These are phyloP conservation scores for Bos taurus DNA, from an alignment of 2,113 vertebrate genomes.

Conservation along the genomic window ARS-UCD2.0 NC_037333.1:42322001-42322500, in stretches of 20 bases:
- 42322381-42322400: not conserved
- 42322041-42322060: not conserved
- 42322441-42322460: not conserved
- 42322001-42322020: not conserved
- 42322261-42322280: not conserved
- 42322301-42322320: not conserved
- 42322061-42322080: not conserved
- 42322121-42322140: not conserved
- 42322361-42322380: not conserved
- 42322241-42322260: not conserved
- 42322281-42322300: too few species aligned
- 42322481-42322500: not conserved
- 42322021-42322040: not conserved
- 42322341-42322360: not conserved
- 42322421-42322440: not conserved
- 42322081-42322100: not conserved
- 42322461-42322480: not conserved
- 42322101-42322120: not conserved
- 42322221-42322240: not conserved
- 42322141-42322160: not conserved
- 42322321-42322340: not conserved
- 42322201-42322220: not conserved
- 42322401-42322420: not conserved
- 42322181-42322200: not conserved
- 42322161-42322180: not conserved